A percentile compares a stretch with the other conserved stretches of the same genome.
Conservation (phyloP, 2,888 invertebrate species). For the Ectobius pallidus region DNA sequence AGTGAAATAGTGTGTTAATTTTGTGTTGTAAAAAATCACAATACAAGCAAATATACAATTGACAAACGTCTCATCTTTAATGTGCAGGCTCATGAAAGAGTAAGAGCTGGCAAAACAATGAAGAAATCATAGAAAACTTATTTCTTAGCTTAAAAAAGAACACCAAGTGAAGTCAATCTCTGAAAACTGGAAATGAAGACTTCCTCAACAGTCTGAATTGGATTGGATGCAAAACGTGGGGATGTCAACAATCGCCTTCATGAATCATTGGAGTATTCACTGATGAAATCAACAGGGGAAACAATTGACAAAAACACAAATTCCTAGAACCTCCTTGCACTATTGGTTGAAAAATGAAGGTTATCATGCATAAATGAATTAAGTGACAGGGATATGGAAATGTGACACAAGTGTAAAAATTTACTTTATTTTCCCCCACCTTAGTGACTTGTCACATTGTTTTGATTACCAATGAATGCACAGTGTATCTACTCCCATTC, state of each 20-base stretch:
- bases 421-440: not conserved
- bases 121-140: too few species aligned
- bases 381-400: too few species aligned
- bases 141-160: too few species aligned
- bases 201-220: too few species aligned
- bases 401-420: too few species aligned
- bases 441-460: not conserved
- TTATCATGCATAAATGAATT: too few species aligned
- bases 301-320: not conserved
- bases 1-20: too few species aligned
- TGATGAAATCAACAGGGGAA: not conserved
- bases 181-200: too few species aligned
- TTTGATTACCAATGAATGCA: not conserved
- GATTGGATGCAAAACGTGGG: not conserved
- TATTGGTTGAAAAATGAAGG: not conserved
- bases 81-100: too few species aligned
- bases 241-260: not conserved
- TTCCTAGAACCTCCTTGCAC: not conserved
- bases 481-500: not conserved
- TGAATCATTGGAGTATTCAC: not conserved
- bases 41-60: not conserved
- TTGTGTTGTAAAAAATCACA: too few species aligned
- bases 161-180: too few species aligned
- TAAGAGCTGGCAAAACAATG: too few species aligned
- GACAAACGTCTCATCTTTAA: not conserved